Base-by-base conservation (phyloP, 2,797 vertebrate species). In the Alexandromys oeconomus region DNA sequence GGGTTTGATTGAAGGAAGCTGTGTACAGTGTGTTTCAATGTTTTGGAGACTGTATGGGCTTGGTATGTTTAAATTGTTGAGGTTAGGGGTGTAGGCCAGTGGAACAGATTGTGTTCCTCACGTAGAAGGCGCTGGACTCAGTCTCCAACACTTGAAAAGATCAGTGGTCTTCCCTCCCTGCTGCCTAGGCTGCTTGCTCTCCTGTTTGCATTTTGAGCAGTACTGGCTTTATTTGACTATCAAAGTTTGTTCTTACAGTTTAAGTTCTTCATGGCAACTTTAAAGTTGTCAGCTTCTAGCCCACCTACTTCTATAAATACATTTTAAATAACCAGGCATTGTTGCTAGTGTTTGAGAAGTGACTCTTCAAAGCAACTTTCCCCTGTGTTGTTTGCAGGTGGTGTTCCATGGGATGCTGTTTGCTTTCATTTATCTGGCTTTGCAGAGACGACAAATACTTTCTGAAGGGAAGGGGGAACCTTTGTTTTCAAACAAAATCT, bases 321-420 rank as follows among this genome's bases (percentile, higher is more conserved):
- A 82, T 81, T 57, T 25, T 95, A 17, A 80, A 89, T 96, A 92
- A 65, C 27, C 71, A 87, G 21, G 54, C 89, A 76, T 73, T 92
- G 79, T 84, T 94, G n/a, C 54, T 67, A 10, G 37, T 57, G 80
- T 92, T 63, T 77, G 57, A 59, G 95, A 82, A 88, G 61, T 46
- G 46, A 40, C 74, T 89, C 1, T 95, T 96, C 74, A 84, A 96
- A 89, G 91, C 59, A 96, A 51, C 51, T 54, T 92, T 82, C 95
- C 31, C 89, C 1, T 95, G 92, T 96, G 97, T 79, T 96, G 96
- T 88, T 96, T 97, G 7, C 98, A 99, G 99, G 99, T 99, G 25
- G 99, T 99, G 97, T 99, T 99, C 96, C 98, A 99, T 46, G 99
- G 99, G 43, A 99, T 99, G 99, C 87, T 99, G 29, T 99, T 99